Evolutionary conservation across 2,797 vertebrate genomes (phyloP).

Genomic region (Psittacula derbiana): DNA sequence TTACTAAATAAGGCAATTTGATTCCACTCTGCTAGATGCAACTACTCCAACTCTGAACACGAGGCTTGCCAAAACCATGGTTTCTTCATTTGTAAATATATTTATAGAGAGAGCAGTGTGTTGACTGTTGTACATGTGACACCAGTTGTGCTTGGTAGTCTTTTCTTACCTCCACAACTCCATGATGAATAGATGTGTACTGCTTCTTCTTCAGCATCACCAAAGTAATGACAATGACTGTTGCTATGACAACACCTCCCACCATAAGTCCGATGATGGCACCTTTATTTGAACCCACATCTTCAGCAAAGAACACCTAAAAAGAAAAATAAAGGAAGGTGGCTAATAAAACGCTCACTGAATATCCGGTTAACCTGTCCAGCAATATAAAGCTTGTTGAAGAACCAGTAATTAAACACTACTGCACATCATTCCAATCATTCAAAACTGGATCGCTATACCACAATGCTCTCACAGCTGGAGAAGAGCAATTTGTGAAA

Average conservation of each 20-base stretch:
- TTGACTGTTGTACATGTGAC: background rate
- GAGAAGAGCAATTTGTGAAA: background rate
- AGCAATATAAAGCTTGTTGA: background rate
- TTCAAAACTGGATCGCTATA: background rate
- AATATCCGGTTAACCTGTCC: background rate
- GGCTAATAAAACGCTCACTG: background rate
- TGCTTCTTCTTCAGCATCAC: constrained; percentile 99
- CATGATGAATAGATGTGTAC: constrained; percentile 97
- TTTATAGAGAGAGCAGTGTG: background rate
- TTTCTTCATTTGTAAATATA: background rate
- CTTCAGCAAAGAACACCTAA: constrained; percentile 89
- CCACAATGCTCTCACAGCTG: background rate
- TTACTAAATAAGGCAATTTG: background rate
- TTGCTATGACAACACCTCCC: constrained; percentile 97
- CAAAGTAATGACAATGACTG: constrained; percentile 96
- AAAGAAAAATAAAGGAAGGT: constrained; percentile 42
- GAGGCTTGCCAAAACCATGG: background rate
- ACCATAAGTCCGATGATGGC: constrained; percentile 99
- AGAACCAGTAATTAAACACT: background rate
- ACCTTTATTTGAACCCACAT: constrained; percentile 95
- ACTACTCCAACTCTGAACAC: background rate
- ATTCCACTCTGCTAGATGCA: background rate
- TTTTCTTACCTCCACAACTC: constrained; percentile 91
- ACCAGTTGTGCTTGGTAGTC: background rate
- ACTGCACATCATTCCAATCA: background rate